Percentiles rank a stretch among this genome's conserved stretches.
Conservation (phyloP, 2,797 vertebrate genomes). For the Bryconaethiops microstoma region DNA sequence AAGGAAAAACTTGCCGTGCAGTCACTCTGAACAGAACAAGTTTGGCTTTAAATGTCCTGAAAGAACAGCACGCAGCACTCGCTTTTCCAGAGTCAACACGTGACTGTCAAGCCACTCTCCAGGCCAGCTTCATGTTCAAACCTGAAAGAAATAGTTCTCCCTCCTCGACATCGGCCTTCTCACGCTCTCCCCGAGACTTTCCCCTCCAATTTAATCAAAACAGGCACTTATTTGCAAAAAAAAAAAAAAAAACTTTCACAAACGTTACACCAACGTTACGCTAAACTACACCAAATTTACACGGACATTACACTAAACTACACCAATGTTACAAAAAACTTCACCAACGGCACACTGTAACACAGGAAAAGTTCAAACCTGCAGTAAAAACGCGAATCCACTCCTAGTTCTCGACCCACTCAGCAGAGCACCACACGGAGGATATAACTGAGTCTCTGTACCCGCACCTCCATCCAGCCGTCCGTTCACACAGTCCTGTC, state of each 20-base stretch:
- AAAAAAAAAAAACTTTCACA: background rate
- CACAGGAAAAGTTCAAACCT: slow-evolving; percentile 53
- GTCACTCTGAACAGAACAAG: too few relatives aligned
- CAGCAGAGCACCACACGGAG: slow-evolving; percentile 30
- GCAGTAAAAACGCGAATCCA: slow-evolving; percentile 61
- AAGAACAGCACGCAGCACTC: background rate
- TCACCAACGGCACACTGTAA: background rate
- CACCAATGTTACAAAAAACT: too few relatives aligned
- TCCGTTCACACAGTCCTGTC: background rate
- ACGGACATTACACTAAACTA: too few relatives aligned
- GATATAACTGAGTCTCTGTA: slow-evolving; percentile 55
- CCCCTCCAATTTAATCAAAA: too few relatives aligned
- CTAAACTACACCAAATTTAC: too few relatives aligned
- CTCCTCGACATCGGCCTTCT: too few relatives aligned
- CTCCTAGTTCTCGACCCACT: slow-evolving; percentile 55
- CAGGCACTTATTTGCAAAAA: background rate
- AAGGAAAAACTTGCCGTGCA: too few relatives aligned
- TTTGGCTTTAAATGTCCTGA: background rate
- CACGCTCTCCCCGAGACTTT: too few relatives aligned
- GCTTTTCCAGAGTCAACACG: background rate
- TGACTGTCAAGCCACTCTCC: background rate
- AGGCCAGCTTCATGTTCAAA: background rate
- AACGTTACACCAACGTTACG: background rate
- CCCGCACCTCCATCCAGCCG: slow-evolving; percentile 60
- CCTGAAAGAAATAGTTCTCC: background rate